Evolutionary conservation across 2,888 invertebrate genomes (phyloP).

Genomic region (Marasmarcha lunaedactyla): DNA sequence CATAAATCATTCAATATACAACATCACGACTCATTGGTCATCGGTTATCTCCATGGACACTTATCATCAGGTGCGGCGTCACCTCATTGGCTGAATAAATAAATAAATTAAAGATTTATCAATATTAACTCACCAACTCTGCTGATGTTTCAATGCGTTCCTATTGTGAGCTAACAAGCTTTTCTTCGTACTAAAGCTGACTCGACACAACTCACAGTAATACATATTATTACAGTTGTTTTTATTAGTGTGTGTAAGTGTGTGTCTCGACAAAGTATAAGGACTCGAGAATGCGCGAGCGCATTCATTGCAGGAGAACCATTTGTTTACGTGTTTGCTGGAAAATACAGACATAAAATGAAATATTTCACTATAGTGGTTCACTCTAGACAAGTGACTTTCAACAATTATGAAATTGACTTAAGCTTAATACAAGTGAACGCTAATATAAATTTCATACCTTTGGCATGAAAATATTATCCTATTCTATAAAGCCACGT

Average conservation of each 20-base stretch:
- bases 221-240: slow-evolving; percentile 7
- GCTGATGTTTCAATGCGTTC: slow-evolving; percentile 31
- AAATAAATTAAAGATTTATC: too few relatives aligned
- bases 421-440: too few relatives aligned
- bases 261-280: slow-evolving; percentile 37
- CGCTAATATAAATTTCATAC: too few relatives aligned
- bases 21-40: too few relatives aligned
- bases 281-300: slow-evolving; percentile 35
- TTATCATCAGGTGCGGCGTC: too few relatives aligned
- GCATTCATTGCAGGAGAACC: slow-evolving; percentile 39
- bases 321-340: slow-evolving; percentile 45
- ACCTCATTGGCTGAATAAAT: too few relatives aligned
- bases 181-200: slow-evolving; percentile 26
- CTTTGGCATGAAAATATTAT: background rate
- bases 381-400: too few relatives aligned
- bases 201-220: slow-evolving; percentile 25
- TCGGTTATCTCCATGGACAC: too few relatives aligned
- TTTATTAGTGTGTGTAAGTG: slow-evolving; percentile 19
- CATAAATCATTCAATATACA: too few relatives aligned
- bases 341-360: slow-evolving; percentile 10
- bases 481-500: background rate
- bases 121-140: slow-evolving; percentile 30
- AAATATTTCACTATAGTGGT: background rate
- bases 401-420: too few relatives aligned
- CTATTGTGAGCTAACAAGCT: slow-evolving; percentile 33